A percentile compares a stretch with the other conserved stretches of the same genome.
Conservation (phyloP, 1,140 invertebrate genomes). For the Drosophila leontia region DNA sequence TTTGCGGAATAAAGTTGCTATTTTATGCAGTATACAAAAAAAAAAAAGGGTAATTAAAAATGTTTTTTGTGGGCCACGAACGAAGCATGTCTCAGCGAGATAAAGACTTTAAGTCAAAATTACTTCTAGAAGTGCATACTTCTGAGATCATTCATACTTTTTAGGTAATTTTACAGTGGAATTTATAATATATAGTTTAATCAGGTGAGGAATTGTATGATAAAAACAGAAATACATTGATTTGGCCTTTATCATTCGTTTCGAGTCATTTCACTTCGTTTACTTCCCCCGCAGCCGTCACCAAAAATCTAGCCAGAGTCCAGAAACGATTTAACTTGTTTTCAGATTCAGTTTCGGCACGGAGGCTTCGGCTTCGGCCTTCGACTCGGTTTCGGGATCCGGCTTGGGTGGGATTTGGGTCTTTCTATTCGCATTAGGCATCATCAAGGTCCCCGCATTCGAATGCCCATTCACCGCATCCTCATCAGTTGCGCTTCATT, state of each 20-base stretch:
- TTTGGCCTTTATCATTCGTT: conserved; percentile 65
- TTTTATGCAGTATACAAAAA: conserved; percentile 24
- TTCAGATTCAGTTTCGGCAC: conserved; percentile 16
- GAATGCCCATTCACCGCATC: conserved; percentile 48
- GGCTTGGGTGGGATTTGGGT: conserved; percentile 36
- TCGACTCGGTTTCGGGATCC: conserved; percentile 2
- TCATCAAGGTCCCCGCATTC: conserved; percentile 40
- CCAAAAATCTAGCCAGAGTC: conserved; percentile 4
- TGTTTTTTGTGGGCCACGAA: conserved; percentile 12
- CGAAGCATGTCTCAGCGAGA: conserved; percentile 10
- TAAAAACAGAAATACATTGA: conserved; percentile 58
- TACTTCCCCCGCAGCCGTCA: conserved; percentile 29
- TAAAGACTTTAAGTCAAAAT: conserved; percentile 16
- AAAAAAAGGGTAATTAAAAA: conserved; percentile 37
- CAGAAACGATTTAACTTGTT: conserved; percentile 32
- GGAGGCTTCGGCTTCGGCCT: conserved; percentile 11
- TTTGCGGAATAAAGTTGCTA: conserved; percentile 36
- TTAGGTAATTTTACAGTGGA: too few relatives aligned
- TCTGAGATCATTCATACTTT: too few relatives aligned
- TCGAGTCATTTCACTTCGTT: conserved; percentile 78
- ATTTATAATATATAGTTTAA: not conserved
- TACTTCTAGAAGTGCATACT: not conserved
- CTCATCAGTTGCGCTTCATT: conserved; percentile 77
- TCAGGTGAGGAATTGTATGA: conserved; percentile 13
- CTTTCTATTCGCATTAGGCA: conserved; percentile 54